A percentile compares a stretch with the other conserved stretches of the same genome.
phyloP scores from a whole-genome alignment of 2,113 vertebrate genomes.

The Cheirogaleus medius region DNA sequence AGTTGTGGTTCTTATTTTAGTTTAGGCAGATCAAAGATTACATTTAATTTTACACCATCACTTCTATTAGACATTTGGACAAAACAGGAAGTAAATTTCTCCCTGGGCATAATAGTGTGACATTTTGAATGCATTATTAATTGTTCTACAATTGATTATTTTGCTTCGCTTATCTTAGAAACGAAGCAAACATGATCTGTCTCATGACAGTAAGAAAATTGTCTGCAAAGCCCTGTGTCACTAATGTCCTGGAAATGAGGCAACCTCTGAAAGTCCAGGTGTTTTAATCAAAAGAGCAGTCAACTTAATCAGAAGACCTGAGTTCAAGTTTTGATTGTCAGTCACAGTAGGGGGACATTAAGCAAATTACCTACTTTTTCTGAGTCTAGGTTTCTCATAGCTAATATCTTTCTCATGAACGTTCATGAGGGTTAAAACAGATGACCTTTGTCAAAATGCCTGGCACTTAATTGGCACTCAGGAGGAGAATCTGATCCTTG shows the following conservation, averaged over 20 bases:
- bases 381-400: background rate
- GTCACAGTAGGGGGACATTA: background rate
- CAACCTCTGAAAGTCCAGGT: background rate
- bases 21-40: background rate
- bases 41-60: background rate
- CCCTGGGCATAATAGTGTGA: background rate
- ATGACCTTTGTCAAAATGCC: background rate
- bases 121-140: background rate
- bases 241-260: background rate
- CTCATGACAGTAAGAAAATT: background rate
- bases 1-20: constrained; percentile 35
- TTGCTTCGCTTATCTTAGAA: constrained; percentile 5
- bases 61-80: constrained; percentile 11
- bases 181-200: background rate
- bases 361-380: background rate
- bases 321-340: background rate
- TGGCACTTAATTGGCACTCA: background rate
- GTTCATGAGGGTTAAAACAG: background rate
- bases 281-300: background rate
- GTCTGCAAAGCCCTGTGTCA: background rate
- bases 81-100: background rate
- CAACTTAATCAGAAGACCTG: background rate
- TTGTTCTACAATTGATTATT: background rate
- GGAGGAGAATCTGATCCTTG: background rate
- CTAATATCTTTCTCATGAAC: background rate